These are phyloP conservation scores for Cybosia mesomella DNA, from an alignment of 2,888 invertebrate genomes.

Conservation along the genomic window DNA sequence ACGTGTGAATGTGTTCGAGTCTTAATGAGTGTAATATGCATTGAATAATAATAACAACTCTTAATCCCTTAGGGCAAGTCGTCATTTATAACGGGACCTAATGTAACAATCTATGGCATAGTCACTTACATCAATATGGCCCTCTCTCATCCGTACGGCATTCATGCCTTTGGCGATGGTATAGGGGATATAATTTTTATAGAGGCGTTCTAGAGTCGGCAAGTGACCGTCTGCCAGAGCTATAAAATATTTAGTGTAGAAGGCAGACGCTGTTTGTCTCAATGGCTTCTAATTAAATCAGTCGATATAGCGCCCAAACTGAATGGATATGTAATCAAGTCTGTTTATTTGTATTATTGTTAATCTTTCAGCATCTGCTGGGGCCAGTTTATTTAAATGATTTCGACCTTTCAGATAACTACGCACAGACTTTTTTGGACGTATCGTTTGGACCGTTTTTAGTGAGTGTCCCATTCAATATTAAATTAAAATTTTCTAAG, in stretches of 20 bases:
- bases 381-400: neutral
- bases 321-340: neutral
- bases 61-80: too few relatives aligned
- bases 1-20: too few relatives aligned
- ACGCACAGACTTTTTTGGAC: neutral
- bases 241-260: neutral
- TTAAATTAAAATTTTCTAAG: too few relatives aligned
- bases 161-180: neutral
- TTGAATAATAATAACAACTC: too few relatives aligned
- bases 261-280: neutral
- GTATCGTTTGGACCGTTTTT: neutral
- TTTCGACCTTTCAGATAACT: neutral
- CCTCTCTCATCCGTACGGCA: neutral
- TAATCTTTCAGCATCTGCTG: too few relatives aligned
- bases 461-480: too few relatives aligned
- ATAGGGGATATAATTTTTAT: neutral
- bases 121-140: too few relatives aligned
- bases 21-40: too few relatives aligned
- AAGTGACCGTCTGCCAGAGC: neutral
- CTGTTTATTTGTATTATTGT: neutral
- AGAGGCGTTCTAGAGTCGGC: neutral
- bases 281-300: neutral
- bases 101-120: too few relatives aligned
- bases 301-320: neutral
- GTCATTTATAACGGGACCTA: too few relatives aligned